Evolutionary conservation across 2,113 vertebrate genomes (phyloP), one percentile per base, ranked within the genome.

Genomic region (Sterrhoptilus dennistouni): DNA sequence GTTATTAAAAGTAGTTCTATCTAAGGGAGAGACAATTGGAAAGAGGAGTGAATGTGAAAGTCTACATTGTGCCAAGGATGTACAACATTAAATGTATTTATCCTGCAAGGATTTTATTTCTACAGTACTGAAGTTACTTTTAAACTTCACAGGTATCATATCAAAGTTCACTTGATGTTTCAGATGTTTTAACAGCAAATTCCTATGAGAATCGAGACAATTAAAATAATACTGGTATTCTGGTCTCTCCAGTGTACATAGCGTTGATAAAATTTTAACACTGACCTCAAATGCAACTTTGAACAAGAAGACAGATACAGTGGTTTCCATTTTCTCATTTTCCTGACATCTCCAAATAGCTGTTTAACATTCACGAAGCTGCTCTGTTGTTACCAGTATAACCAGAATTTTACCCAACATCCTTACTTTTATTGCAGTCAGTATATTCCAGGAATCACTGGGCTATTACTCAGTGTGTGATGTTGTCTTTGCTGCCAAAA

Each of bases 401-500:
- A 63, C 53, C 54, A 90, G 63, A 77, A 70, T 94, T 97, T 59
- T 92, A 90, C 52, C 88, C 92, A 93, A 77, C 35, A 70, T 86
- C 20, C 3, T 80, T 72, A 83, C 40, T 93, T 64, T 90, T 63
- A 66, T 10, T 74, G 83, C 71, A 93, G 72, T 81, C 63, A 77
- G 72, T 88, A 96, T 74, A 83, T 93, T 96, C 85, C 92, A 94
- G 90, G 94, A 94, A 86, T 93, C 90, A 89, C 90, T 94, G 59
- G 71, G 79, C 90, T 93, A 92, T 97, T 95, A 94, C 92, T 96
- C 96, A 95, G 66, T 74, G 88, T 93, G 86, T 96, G 90, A 47
- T 97, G 90, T 66, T 87, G 91, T 74, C 92, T 92, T 66, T 88
- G 54, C 92, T 94, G 96, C 96, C 96, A 97, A 93, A 79, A 94